Conservation (phyloP, 2,113 vertebrate genomes). For the Morone saxatilis region DNA sequence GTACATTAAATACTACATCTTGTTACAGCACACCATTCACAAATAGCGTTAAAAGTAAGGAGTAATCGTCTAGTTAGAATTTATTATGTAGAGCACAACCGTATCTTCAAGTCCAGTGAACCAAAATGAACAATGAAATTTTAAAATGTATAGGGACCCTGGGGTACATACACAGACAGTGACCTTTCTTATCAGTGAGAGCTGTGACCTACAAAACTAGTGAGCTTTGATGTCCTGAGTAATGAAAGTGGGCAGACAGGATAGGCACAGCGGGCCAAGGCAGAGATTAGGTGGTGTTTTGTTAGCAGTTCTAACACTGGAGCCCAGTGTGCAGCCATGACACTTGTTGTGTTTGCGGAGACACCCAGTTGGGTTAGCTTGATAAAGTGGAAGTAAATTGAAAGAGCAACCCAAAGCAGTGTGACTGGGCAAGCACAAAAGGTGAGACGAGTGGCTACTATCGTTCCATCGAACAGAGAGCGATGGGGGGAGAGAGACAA, state of each 20-base stretch:
- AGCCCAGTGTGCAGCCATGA: conserved; percentile 61
- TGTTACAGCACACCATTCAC: too few relatives aligned
- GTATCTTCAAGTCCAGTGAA: neutral
- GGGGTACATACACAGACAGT: conserved; percentile 9
- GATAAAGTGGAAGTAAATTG: conserved; percentile 82
- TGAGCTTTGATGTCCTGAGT: conserved; percentile 76
- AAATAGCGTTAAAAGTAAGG: too few relatives aligned
- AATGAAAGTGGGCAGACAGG: conserved; percentile 74
- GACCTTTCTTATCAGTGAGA: conserved; percentile 37
- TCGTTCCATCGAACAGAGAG: conserved; percentile 13
- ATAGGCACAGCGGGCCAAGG: conserved; percentile 49
- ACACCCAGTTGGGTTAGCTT: conserved; percentile 69
- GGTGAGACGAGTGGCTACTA: conserved; percentile 59
- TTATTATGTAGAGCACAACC: neutral
- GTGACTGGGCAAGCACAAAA: conserved; percentile 76
- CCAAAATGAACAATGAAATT: neutral
- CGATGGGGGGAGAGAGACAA: conserved; percentile 16
- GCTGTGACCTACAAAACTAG: conserved; percentile 67
- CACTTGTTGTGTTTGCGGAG: conserved; percentile 70
- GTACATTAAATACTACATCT: too few relatives aligned
- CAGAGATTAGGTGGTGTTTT: conserved; percentile 79
- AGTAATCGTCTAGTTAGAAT: too few relatives aligned
- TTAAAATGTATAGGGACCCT: conserved; percentile 15
- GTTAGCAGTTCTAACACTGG: conserved; percentile 60
- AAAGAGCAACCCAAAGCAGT: conserved; percentile 80